Conservation (phyloP, 2,113 vertebrate species). For the Phainopepla nitens region DNA sequence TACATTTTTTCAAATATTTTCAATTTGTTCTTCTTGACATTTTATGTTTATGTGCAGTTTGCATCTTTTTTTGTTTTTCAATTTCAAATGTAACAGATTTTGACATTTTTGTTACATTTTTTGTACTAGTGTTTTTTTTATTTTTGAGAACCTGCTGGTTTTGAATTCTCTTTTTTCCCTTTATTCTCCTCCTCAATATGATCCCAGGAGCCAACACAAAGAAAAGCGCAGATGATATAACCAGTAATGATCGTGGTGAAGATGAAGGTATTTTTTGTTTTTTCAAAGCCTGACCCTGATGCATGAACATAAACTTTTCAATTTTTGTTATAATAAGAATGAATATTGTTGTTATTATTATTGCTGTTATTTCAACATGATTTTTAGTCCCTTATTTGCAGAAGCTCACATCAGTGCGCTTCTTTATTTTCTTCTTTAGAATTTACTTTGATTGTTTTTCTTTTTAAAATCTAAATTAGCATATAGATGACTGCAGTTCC, state of each 20-base stretch:
- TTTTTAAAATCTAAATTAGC: slow-evolving; percentile 63
- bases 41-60: slow-evolving; percentile 66
- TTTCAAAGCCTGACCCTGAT: slow-evolving; percentile 74
- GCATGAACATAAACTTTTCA: slow-evolving; percentile 79
- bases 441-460: slow-evolving; percentile 62
- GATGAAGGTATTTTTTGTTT: slow-evolving; percentile 89
- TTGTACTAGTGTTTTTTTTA: slow-evolving; percentile 35
- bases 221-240: slow-evolving; percentile 87
- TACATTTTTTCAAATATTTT: slow-evolving; percentile 61
- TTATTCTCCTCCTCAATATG: slow-evolving; percentile 79
- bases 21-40: slow-evolving; percentile 67
- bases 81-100: slow-evolving; percentile 63
- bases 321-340: slow-evolving; percentile 42
- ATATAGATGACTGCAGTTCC: slow-evolving; percentile 35
- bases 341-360: slow-evolving; percentile 43
- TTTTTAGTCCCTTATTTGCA: slow-evolving; percentile 53
- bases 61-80: slow-evolving; percentile 65
- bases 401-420: slow-evolving; percentile 52
- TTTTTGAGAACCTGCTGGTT: slow-evolving; percentile 75
- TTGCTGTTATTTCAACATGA: slow-evolving; percentile 51
- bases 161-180: slow-evolving; percentile 81
- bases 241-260: slow-evolving; percentile 86
- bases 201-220: slow-evolving; percentile 88
- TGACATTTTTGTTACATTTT: slow-evolving; percentile 68
- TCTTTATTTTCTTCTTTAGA: slow-evolving; percentile 64